Conservation (phyloP, 2,113 vertebrate genomes). For the Callocephalon fimbriatum region DNA sequence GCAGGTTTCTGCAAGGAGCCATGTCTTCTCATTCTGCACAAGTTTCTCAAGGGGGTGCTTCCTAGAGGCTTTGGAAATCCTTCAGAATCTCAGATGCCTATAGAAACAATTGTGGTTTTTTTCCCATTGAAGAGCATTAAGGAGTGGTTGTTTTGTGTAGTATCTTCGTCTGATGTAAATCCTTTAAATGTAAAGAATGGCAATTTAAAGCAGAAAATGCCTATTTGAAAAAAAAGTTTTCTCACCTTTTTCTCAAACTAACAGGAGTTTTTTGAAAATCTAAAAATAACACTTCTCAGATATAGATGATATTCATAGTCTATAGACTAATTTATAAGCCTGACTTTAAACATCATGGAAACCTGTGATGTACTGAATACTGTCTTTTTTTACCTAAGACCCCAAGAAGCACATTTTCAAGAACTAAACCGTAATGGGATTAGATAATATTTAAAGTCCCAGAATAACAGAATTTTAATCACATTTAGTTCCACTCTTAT, state of each 20-base stretch:
- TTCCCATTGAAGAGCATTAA: neutral
- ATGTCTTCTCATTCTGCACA: neutral
- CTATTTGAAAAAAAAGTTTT: neutral
- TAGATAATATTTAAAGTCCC: neutral
- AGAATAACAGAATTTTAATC: neutral
- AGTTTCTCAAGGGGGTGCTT: neutral
- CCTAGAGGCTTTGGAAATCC: neutral
- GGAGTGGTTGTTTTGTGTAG: neutral
- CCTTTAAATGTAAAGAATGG: neutral
- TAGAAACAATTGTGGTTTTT: neutral
- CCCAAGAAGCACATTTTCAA: neutral
- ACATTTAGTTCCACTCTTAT: neutral
- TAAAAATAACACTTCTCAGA: neutral
- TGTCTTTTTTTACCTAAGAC: neutral
- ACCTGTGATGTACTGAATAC: neutral
- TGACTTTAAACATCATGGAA: neutral
- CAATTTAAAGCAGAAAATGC: neutral
- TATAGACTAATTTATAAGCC: neutral
- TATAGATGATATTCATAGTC: neutral
- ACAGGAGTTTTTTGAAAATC: neutral
- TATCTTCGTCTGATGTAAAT: neutral
- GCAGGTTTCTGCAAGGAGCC: neutral
- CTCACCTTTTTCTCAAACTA: neutral
- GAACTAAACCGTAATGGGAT: neutral
- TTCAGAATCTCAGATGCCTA: neutral